These are phyloP conservation scores for Takifugu flavidus DNA, from an alignment of 2,113 vertebrate genomes.

Conservation along the genomic window DNA sequence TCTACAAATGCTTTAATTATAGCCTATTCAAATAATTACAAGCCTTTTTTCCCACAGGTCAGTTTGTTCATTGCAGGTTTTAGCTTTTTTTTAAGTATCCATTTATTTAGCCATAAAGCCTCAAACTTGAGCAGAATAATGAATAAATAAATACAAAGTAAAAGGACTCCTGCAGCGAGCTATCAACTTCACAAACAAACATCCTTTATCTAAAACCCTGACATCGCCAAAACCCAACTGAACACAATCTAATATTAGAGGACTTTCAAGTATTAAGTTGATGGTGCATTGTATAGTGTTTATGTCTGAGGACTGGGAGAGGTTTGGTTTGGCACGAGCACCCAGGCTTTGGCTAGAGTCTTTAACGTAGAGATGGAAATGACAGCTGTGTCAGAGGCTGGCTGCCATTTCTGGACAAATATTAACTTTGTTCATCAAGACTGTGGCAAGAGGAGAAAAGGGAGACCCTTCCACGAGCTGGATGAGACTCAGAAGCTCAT, in stretches of 20 bases:
- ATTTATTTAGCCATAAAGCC: slow-evolving; percentile 30
- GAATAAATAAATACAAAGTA: slow-evolving; percentile 28
- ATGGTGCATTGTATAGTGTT: too few relatives aligned
- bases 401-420: slow-evolving; percentile 23
- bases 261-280: too few relatives aligned
- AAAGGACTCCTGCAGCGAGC: slow-evolving; percentile 19
- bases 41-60: slow-evolving; percentile 6
- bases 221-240: slow-evolving; percentile 41
- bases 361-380: slow-evolving; percentile 9
- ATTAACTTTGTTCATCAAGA: slow-evolving; percentile 39
- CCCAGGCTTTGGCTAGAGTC: neutral
- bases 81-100: slow-evolving; percentile 21
- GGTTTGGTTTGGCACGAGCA: too few relatives aligned
- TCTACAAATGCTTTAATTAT: slow-evolving; percentile 22
- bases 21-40: slow-evolving; percentile 18
- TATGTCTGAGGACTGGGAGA: too few relatives aligned
- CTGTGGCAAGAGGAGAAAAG: slow-evolving; percentile 43
- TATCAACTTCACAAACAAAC: slow-evolving; percentile 57
- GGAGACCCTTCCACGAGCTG: slow-evolving; percentile 57
- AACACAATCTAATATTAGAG: too few relatives aligned
- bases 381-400: slow-evolving; percentile 18
- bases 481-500: slow-evolving; percentile 74
- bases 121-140: slow-evolving; percentile 8
- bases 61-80: slow-evolving; percentile 11
- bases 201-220: slow-evolving; percentile 54